Base-by-base conservation (phyloP, 2,113 vertebrate genomes). In the Elachura formosa region DNA sequence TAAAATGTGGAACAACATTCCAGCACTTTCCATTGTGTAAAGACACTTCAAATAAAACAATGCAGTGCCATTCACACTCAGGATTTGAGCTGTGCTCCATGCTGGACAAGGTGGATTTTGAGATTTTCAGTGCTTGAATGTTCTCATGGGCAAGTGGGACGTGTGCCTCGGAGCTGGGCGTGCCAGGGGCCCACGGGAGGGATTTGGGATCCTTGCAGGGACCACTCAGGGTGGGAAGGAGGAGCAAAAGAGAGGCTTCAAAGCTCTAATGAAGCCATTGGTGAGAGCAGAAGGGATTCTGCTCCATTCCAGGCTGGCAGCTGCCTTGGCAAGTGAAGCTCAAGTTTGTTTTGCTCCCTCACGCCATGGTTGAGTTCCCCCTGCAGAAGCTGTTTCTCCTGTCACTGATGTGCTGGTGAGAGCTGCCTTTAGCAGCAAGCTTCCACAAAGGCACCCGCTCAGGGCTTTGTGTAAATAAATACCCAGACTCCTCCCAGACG, bases 31-130 rank as follows among this genome's bases (percentile, higher is more conserved):
- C 90, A 22, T 34, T 63, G 82, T 96, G 94, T 96, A 90, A 96
- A 92, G 90, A 97, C 91, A 85, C 82, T 87, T 83, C 23, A 45
- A 97, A 97, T 96, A 97, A 97, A 96, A 29, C 64, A 61, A 66
- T 36, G 74, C 94, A 78, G 94, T 95, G 94, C 94, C 96, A 95
- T 88, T 90, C 63, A 67, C 67, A 11, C 31, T 14, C 43, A 58
- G 28, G 26, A 33, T 54, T n/a, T 71, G 9, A 51, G 8, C 62
- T 69, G 49, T 64, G 4, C 43, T 89, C 59, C 13, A 0, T 36
- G 4, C 6, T 10, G 66, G 18, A 14, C 29, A 5, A 5, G 46
- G 29, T 36, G 14, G 38, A 10, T 15, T 1, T 1, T 1, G 9
- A 11, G 26, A 33, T 41, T 72, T 59, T 24, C 28, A 1, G 13